phyloP scores from a whole-genome alignment of 2,888 invertebrate genomes.

The Drosophila testacea region DNA sequence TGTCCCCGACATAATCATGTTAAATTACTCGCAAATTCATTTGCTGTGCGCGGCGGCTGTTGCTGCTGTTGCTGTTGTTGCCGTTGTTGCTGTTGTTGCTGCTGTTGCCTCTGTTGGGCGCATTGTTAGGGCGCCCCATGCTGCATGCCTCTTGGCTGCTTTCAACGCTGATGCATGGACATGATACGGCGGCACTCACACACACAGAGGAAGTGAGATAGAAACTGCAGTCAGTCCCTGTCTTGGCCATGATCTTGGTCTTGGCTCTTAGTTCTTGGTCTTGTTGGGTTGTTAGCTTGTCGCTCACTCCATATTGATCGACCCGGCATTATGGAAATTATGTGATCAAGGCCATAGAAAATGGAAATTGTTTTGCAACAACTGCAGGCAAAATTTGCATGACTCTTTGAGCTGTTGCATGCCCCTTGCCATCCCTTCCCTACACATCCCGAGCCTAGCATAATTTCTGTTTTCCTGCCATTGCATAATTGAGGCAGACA shows the following conservation, averaged over 20 bases:
- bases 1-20: slow-evolving; percentile 83
- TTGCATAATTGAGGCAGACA: slow-evolving; percentile 69
- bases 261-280: slow-evolving; percentile 21
- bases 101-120: slow-evolving; percentile 55
- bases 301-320: slow-evolving; percentile 81
- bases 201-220: background rate
- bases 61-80: slow-evolving; percentile 21
- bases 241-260: slow-evolving; percentile 15
- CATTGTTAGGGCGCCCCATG: slow-evolving; percentile 70
- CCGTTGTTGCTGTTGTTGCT: slow-evolving; percentile 14
- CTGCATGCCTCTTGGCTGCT: slow-evolving; percentile 48
- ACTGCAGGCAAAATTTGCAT: slow-evolving; percentile 23
- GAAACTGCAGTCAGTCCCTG: background rate
- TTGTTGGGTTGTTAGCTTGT: slow-evolving; percentile 68
- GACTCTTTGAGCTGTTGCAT: slow-evolving; percentile 17
- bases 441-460: slow-evolving; percentile 4
- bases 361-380: slow-evolving; percentile 76
- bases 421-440: background rate
- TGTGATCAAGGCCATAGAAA: slow-evolving; percentile 84
- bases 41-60: slow-evolving; percentile 75
- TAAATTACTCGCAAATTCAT: slow-evolving; percentile 84
- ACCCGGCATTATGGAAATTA: slow-evolving; percentile 76
- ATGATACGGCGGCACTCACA: slow-evolving; percentile 55
- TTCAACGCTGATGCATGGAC: slow-evolving; percentile 69
- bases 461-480: slow-evolving; percentile 57